Evolutionary conservation across 2,113 vertebrate genomes (phyloP).

Genomic region (Plotosus lineatus): DNA sequence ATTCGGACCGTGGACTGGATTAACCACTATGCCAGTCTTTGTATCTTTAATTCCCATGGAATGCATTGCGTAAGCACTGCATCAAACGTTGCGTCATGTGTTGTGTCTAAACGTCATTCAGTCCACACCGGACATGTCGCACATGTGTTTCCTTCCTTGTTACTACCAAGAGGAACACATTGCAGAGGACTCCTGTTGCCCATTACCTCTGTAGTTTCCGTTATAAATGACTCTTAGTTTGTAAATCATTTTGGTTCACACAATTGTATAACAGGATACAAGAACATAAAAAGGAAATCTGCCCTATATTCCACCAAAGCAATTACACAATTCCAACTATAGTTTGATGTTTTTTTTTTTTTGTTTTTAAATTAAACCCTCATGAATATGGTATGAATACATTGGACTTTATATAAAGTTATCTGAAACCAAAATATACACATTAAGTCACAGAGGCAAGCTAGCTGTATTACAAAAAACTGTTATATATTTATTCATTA

Average conservation of each 20-base stretch:
- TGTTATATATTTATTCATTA: too few relatives aligned
- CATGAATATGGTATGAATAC: background rate
- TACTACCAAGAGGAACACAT: background rate
- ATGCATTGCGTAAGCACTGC: background rate
- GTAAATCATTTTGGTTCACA: background rate
- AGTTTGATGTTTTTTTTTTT: background rate
- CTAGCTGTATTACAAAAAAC: too few relatives aligned
- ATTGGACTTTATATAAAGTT: background rate
- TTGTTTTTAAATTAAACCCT: background rate
- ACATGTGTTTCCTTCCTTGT: background rate
- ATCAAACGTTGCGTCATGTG: background rate
- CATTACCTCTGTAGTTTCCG: constrained; percentile 6
- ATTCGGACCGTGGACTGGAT: too few relatives aligned
- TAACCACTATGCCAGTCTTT: too few relatives aligned
- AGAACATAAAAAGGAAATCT: background rate
- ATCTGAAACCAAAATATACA: background rate
- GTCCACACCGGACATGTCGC: background rate
- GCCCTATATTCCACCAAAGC: background rate
- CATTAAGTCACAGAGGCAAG: too few relatives aligned
- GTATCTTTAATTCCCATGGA: background rate
- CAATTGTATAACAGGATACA: background rate
- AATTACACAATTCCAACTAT: too few relatives aligned
- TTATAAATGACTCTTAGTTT: background rate
- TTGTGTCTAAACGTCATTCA: constrained; percentile 9
- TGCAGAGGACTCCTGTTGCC: background rate